Evolutionary conservation across 2,113 vertebrate species (phyloP), one percentile per base, ranked within the genome.

Genomic region (Actenoides lindsayi): DNA sequence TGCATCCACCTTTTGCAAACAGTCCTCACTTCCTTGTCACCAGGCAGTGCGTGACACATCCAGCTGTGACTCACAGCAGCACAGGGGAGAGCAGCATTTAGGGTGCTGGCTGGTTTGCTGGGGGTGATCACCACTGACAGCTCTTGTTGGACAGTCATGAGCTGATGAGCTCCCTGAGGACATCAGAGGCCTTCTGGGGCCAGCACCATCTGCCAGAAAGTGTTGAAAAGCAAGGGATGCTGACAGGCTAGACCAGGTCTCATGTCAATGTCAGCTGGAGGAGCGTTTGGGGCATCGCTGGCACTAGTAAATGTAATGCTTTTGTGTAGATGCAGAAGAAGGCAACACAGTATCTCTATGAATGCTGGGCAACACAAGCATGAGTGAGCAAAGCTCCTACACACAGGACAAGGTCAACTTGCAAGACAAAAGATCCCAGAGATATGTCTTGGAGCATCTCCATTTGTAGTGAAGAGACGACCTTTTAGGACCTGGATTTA

Each of bases 361-460:
- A 54, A 53, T 16, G 31, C 35, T 46, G 60, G 33, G 42, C 41
- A 67, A 50, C 31, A 13, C 23, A 27, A 13, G 28, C 27, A 7
- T 9, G 30, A 74, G 54, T 0, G 0, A 63, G 37, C 4, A 50
- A 23, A 23, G 21, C 7, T 37, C 25, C 3, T 77, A 9, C 2
- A 0, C 9, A 9, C 4, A 44, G 78, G 14, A 53, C 27, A 21
- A 48, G 23, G 78, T 67, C 39, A 69, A 33, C 30, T 27, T 70
- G 19, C 57, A 79, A 30, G 28, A 53, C 21, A 74, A 28, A n/a
- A 81, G 11, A 31, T 4, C 16, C 11, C 18, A 31, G 64, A 65
- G 39, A 56, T 54, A n/a, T 2, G 21, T 23, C 17, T 33, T 50
- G 59, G 28, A 63, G 18, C 5, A 27, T 25, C 59, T 71, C n/a